phyloP scores from a whole-genome alignment of 2,113 vertebrate species.

The Peromyscus maniculatus region DNA sequence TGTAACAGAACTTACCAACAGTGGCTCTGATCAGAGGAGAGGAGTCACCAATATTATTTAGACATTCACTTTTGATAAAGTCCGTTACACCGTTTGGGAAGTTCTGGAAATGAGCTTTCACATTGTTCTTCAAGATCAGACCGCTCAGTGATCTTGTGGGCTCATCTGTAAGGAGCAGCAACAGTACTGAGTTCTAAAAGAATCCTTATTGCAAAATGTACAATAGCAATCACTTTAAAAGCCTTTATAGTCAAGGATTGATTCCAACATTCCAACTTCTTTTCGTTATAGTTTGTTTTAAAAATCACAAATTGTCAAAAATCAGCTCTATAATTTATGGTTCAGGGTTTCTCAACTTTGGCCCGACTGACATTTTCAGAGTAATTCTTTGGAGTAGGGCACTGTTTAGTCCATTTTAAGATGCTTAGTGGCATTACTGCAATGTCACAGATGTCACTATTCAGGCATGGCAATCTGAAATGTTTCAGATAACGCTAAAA shows the following conservation, averaged over 20 bases:
- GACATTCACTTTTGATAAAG: slow-evolving; percentile 98
- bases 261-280: slow-evolving; percentile 35
- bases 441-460: not conserved
- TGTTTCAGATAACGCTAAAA: not conserved
- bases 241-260: not conserved
- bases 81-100: slow-evolving; percentile 97
- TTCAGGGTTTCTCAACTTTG: slow-evolving; percentile 43
- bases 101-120: slow-evolving; percentile 98
- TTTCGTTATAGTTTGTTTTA: slow-evolving; percentile 9
- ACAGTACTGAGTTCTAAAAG: slow-evolving; percentile 53
- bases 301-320: slow-evolving; percentile 44
- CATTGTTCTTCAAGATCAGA: slow-evolving; percentile 98
- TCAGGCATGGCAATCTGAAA: not conserved
- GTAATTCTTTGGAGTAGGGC: not conserved
- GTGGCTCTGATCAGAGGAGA: slow-evolving; percentile 99
- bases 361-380: not conserved
- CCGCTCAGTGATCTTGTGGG: slow-evolving; percentile 98
- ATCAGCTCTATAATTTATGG: slow-evolving; percentile 46
- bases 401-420: not conserved
- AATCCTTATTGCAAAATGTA: slow-evolving; percentile 19
- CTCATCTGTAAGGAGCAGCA: slow-evolving; percentile 91
- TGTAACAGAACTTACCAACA: slow-evolving; percentile 91
- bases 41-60: slow-evolving; percentile 97
- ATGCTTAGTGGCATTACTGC: not conserved
- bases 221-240: slow-evolving; percentile 49